Base-by-base conservation (phyloP, 92 coral and sea anemone species). In the Epizoanthus illoricatus region DNA sequence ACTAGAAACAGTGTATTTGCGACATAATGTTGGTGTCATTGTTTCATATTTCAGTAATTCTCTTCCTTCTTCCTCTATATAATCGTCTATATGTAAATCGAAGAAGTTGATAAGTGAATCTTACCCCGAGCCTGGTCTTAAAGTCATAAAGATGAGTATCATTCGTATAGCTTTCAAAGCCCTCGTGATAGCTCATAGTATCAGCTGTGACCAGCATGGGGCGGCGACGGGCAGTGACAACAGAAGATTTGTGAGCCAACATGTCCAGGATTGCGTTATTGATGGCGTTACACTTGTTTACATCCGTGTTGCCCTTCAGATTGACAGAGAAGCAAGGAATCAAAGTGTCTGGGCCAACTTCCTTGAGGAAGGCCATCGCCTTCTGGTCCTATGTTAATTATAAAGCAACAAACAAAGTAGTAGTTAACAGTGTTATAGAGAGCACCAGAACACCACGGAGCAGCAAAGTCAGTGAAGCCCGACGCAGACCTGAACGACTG, bases 321-420 rank as follows among this genome's bases (percentile, higher is more conserved):
- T 94, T 94, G 52, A 92, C 85, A 36, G 93, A 84, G 66, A 94
- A 94, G 67, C 93, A 90, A 33, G 95, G 93, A 42, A 94, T 88
- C 85, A 94, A 64, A 0, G 97, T 90, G 73, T 94, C 98, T 10
- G 98, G 97, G 7, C 98, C 98, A 76, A 94, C 79, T 72, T 90
- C 91, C 42, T 62, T 87, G 70, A 94, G 88, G 66, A 90, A 89
- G 57, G 54, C 85, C 93, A 92, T 86, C 15, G 95, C 98, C 24
- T 86, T 92, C 5, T 76, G 74, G 85, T 88, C 91, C 97, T 94
- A 57, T 23, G 6, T 67, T 1, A 68, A n/a, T 36, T n/a, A 42
- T 28, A 28, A 28, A 28, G 36, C 36, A 28, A 28, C 36, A 28
- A 28, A 28, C 36, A 28, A 28, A 28, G 2, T 28, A 28, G 36